phyloP scores from a whole-genome alignment of 92 coral and sea anemone species.

The Zoanthus sansibaricus region DNA sequence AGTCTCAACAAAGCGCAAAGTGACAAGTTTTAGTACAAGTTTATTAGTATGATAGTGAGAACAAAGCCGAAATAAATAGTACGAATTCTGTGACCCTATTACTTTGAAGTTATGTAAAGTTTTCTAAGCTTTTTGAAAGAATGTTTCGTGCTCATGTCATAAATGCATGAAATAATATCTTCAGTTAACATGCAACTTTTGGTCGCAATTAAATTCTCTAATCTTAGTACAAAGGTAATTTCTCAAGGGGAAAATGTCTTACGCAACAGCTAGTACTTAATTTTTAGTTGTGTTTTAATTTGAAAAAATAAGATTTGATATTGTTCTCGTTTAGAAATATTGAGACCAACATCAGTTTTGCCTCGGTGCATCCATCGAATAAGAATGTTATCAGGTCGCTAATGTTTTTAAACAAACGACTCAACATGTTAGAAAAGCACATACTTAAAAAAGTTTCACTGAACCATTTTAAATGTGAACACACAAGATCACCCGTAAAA shows the following conservation, averaged over 20 bases:
- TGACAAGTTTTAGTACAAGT: too few species aligned
- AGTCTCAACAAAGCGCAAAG: too few species aligned
- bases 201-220: too few species aligned
- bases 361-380: neutral
- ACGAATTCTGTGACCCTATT: too few species aligned
- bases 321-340: neutral
- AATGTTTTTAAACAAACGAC: neutral
- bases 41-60: too few species aligned
- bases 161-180: too few species aligned
- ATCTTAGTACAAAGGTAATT: neutral
- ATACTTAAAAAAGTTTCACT: neutral
- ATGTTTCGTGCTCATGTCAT: too few species aligned
- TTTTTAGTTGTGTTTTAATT: neutral
- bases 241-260: neutral
- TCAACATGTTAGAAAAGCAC: conserved; percentile 10
- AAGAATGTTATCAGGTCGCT: neutral
- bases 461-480: conserved; percentile 1
- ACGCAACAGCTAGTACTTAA: neutral
- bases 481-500: conserved; percentile 13
- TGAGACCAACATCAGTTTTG: neutral
- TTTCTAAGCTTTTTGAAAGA: too few species aligned
- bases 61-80: too few species aligned
- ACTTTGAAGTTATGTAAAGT: too few species aligned
- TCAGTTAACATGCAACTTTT: too few species aligned
- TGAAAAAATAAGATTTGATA: neutral